These are phyloP conservation scores for Bombus impatiens DNA, from an alignment of 1,140 invertebrate genomes.

Conservation along the genomic window DNA sequence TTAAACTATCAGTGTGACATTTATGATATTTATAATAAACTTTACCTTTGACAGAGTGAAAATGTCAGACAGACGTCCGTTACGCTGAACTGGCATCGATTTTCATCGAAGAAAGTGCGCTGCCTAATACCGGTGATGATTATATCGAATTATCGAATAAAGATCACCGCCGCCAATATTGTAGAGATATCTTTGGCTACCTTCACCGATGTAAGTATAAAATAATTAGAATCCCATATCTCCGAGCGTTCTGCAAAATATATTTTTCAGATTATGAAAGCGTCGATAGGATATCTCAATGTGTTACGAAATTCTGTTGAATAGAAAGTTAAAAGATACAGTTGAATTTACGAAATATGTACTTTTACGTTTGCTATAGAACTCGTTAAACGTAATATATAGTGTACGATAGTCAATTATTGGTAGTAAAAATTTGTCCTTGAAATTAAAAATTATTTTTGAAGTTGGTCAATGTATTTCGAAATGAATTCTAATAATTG, in stretches of 20 bases:
- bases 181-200: conserved; percentile 55
- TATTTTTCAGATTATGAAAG: conserved; percentile 57
- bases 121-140: conserved; percentile 64
- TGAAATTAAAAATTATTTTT: not conserved
- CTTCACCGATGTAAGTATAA: conserved; percentile 54
- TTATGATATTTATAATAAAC: not conserved
- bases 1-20: too few species aligned
- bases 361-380: not conserved
- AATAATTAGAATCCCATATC: not conserved
- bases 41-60: conserved; percentile 37
- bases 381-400: not conserved
- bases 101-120: conserved; percentile 51
- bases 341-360: too few species aligned
- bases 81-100: conserved; percentile 66
- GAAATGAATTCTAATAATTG: not conserved
- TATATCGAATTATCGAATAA: conserved; percentile 58
- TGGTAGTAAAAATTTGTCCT: not conserved
- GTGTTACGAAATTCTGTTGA: not conserved
- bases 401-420: not conserved
- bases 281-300: conserved; percentile 60
- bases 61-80: conserved; percentile 44
- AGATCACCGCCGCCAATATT: conserved; percentile 69
- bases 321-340: too few species aligned
- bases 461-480: not conserved
- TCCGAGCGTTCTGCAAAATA: too few species aligned